Base-by-base conservation (phyloP, 30 jellyfish, hydroid and myxozoan species). In the Rhopilema esculentum region DNA sequence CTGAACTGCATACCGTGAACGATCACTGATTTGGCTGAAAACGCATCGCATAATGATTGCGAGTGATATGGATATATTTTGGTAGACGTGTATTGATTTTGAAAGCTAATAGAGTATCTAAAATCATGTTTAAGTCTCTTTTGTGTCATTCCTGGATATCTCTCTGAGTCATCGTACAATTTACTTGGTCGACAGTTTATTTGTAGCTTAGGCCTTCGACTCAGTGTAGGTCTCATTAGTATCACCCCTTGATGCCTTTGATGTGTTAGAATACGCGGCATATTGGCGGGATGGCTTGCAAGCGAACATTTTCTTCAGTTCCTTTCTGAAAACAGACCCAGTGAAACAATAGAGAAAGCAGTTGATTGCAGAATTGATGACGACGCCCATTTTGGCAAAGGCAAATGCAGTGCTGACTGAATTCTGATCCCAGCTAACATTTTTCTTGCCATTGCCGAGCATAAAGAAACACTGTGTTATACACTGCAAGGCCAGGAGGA, bases 401-500 rank as follows among this genome's bases (percentile, higher is more conserved):
- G 97, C 92, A 53, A 80, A 89, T 4, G 92, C 90, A 0, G 62
- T 68, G 79, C 67, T 48, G 40, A 89, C 97, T 18, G 92, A 76
- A 27, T 84, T 30, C 57, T 84, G 92, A 49, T 84, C 80, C 92
- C 92, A 84, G 71, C 61, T 49, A 18, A 69, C 61, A 15, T 32
- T 72, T 30, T 28, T 30, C 83, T 91, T 87, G 75, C 98, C 97
- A 20, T 18, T 30, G 70, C 96, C 96, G n/a, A 82, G 90, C 98
- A 92, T 92, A 83, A 72, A 92, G 83, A 92, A 92, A 64, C 98
- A 92, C 73, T 92, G 98, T 12, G 98, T 86, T 62, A 92, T 77
- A 84, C 98, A 92, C 89, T 92, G 98, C 70, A 93, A 57, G 25
- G 98, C 98, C n/a, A 92, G 91, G 20, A 92, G 69, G 31, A 92